Percentiles rank a stretch among this genome's conserved stretches.
Conservation (phyloP, 2,797 vertebrate species). For the Fistularia commersonii region DNA sequence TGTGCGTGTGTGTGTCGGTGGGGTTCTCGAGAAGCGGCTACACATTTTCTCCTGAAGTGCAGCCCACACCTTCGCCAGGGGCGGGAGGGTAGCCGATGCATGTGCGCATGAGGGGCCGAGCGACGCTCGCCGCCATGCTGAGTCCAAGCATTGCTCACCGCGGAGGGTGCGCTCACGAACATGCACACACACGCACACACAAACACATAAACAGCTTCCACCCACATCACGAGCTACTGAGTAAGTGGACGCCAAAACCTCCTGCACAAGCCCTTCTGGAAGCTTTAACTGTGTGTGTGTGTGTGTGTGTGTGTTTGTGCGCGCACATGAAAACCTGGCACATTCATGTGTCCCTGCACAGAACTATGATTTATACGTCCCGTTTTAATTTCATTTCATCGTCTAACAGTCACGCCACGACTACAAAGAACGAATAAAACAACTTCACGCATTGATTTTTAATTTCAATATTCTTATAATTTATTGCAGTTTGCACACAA, state of each 20-base stretch:
- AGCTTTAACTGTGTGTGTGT: slow-evolving; percentile 3
- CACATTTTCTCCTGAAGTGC: slow-evolving; percentile 65
- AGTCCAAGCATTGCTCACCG: slow-evolving; percentile 3
- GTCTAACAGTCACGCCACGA: no score
- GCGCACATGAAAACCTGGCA: slow-evolving; percentile 1
- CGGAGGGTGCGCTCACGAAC: slow-evolving; percentile 2
- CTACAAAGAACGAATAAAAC: slow-evolving; percentile 8
- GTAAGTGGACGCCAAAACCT: slow-evolving; percentile 39
- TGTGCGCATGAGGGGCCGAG: not conserved
- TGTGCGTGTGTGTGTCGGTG: slow-evolving; percentile 3
- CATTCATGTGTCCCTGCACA: not conserved
- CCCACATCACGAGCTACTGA: slow-evolving; percentile 54
- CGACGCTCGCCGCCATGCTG: not conserved
- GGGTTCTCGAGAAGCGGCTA: slow-evolving; percentile 73
- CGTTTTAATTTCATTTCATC: not conserved
- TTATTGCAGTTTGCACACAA: slow-evolving; percentile 99
- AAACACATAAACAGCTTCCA: slow-evolving; percentile 28
- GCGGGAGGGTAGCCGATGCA: slow-evolving; percentile 21
- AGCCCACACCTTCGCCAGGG: slow-evolving; percentile 61
- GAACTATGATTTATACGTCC: no score
- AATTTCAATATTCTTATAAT: slow-evolving; percentile 93
- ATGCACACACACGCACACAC: slow-evolving; percentile 10
- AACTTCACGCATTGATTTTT: slow-evolving; percentile 35
- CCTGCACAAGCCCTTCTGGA: slow-evolving; percentile 27
- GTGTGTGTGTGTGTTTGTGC: not conserved